Base-by-base conservation (phyloP, 2,113 vertebrate species). In the Dasyurus viverrinus region DNA sequence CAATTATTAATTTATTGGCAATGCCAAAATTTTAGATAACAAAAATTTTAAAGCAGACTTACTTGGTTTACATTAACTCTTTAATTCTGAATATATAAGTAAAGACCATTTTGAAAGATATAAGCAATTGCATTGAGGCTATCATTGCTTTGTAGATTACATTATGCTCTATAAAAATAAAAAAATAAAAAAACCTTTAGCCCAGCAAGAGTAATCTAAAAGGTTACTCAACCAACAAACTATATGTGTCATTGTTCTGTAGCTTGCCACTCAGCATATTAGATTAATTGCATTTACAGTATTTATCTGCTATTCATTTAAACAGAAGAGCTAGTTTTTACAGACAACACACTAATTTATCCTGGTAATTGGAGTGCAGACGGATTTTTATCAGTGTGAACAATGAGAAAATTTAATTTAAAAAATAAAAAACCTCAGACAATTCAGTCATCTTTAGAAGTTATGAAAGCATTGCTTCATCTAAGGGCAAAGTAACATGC, bases 371-470 rank as follows among this genome's bases (percentile, higher is more conserved):
- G 93, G 92, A 90, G 89, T 0, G 0, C 89, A 97, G 93, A 60
- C 23, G 0, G 92, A 36, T 93, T 95, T 97, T 96, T 91, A 96
- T 94, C 54, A 96, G 84, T 92, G 27, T 19, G 57, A 98, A 94
- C 68, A 95, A 89, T 90, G 94, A 97, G 90, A 93, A 98, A 97
- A 93, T 93, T 95, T 95, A 95, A 92, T 96, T 96, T 84, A 93
- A 97, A 94, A 89, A 90, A 96, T 89, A 92, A 84, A 92, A 27
- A 91, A 89, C 12, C 60, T 93, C 93, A 89, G 89, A 53, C 95
- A 96, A 76, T 96, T 92, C 94, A 36, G 92, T 94, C 52, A 95
- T 54, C 84, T 84, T 91, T 60, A 14, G 92, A 94, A 96, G 54
- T 92, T 95, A n/a, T 0, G 89, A 27, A 91, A 97, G 60, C 91